phyloP scores from a whole-genome alignment of 1,140 invertebrate genomes.

The Heliconius himera region DNA sequence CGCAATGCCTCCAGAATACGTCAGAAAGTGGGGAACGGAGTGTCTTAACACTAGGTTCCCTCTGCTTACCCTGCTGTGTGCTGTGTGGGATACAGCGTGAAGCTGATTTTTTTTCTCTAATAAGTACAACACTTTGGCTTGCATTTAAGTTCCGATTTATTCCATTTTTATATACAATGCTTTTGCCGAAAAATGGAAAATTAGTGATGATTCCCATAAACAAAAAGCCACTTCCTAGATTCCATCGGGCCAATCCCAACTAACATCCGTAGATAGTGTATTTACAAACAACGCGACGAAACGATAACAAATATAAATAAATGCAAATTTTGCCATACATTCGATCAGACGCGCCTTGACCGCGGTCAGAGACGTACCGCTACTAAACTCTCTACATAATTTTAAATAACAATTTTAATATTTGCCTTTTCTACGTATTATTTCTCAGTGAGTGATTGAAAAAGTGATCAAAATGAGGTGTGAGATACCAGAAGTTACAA shows the following conservation, averaged over 20 bases:
- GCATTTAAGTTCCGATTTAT: too few species aligned
- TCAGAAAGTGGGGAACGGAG: too few species aligned
- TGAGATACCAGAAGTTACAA: constrained; percentile 41
- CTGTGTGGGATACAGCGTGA: too few species aligned
- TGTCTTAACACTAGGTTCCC: too few species aligned
- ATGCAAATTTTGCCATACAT: background rate
- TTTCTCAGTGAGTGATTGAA: background rate
- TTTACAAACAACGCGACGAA: background rate
- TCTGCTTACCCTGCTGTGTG: too few species aligned
- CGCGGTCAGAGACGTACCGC: constrained; percentile 3
- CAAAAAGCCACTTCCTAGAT: background rate
- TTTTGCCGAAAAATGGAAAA: background rate
- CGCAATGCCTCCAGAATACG: too few species aligned
- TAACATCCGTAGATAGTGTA: background rate
- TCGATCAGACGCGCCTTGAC: constrained; percentile 3
- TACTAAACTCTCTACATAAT: background rate
- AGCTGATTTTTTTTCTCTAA: too few species aligned
- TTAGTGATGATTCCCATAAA: background rate
- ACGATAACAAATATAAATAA: constrained; percentile 4
- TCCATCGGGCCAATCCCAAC: background rate
- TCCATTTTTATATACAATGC: background rate
- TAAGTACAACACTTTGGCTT: too few species aligned
- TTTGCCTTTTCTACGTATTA: background rate
- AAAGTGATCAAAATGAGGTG: constrained; percentile 21
- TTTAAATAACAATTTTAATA: background rate